phyloP scores from a whole-genome alignment of 1,140 invertebrate species.

The Gerris buenoi region DNA sequence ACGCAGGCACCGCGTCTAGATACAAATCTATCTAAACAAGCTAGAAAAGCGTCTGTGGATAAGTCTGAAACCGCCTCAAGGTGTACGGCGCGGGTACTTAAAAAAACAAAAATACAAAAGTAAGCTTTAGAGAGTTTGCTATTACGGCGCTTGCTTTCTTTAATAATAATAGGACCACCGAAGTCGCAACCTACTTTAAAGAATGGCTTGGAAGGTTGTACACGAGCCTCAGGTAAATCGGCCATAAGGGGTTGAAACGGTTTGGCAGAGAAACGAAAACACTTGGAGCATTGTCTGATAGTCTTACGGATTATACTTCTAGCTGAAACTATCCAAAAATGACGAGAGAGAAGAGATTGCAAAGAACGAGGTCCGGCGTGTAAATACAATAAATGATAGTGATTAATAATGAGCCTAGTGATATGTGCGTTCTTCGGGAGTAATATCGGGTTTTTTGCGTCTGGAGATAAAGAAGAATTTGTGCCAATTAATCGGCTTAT shows the following conservation, averaged over 20 bases:
- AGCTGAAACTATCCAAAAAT: constrained; percentile 25
- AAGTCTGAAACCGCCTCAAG: constrained; percentile 22
- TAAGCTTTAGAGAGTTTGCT: constrained; percentile 23
- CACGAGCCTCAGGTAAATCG: constrained; percentile 18
- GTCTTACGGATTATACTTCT: constrained; percentile 15
- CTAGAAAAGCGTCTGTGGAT: constrained; percentile 20
- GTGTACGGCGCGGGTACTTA: constrained; percentile 22
- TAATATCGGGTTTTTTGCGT: constrained; percentile 31
- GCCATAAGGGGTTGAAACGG: constrained; percentile 18
- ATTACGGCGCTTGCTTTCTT: constrained; percentile 8
- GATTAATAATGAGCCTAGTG: constrained; percentile 17
- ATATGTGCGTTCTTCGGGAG: constrained; percentile 13
- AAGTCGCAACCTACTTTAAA: constrained; percentile 9
- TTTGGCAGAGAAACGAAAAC: constrained; percentile 12
- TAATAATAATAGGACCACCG: neutral
- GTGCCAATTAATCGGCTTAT: too few relatives aligned
- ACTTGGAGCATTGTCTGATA: constrained; percentile 23
- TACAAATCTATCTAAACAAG: constrained; percentile 21
- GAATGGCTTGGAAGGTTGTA: constrained; percentile 22
- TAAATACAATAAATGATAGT: constrained; percentile 22
- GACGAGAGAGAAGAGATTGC: constrained; percentile 19
- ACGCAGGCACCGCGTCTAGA: neutral
- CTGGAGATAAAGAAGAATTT: constrained; percentile 21
- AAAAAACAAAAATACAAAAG: constrained; percentile 23
- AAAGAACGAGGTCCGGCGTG: constrained; percentile 25